Conservation (phyloP, 2,888 invertebrate species). For the Stenodema calcarata region DNA sequence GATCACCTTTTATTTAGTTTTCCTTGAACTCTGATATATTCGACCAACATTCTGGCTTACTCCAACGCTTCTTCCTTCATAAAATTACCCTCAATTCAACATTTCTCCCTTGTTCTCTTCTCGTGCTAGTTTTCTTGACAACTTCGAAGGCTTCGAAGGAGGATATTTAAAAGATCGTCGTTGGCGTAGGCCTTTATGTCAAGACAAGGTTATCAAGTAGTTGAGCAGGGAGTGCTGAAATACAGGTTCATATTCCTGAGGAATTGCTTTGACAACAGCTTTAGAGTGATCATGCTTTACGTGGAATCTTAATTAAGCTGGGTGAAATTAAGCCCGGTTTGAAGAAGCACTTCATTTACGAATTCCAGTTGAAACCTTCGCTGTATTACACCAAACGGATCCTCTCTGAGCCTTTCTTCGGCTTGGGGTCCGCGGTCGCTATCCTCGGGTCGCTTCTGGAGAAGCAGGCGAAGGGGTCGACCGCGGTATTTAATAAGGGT, state of each 20-base stretch:
- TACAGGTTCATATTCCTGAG: not conserved
- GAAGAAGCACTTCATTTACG: not conserved
- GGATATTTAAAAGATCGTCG: too few relatives aligned
- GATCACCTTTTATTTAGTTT: too few relatives aligned
- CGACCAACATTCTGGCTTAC: too few relatives aligned
- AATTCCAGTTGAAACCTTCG: not conserved
- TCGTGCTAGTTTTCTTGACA: too few relatives aligned
- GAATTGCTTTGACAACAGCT: not conserved
- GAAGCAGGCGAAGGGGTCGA: not conserved
- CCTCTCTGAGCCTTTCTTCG: not conserved
- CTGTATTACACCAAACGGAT: not conserved
- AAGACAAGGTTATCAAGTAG: too few relatives aligned
- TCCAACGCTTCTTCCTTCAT: too few relatives aligned
- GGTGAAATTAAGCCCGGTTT: not conserved
- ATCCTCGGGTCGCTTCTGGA: not conserved
- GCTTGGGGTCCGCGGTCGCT: not conserved
- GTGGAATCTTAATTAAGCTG: not conserved
- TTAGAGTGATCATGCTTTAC: not conserved
- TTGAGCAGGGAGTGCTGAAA: not conserved
- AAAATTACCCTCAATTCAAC: too few relatives aligned
- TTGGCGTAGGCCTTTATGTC: too few relatives aligned
- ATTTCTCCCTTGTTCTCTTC: too few relatives aligned
- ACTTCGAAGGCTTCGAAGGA: too few relatives aligned
- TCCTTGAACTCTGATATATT: too few relatives aligned
- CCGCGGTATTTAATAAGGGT: constrained; percentile 20